phyloP scores from a whole-genome alignment of 1,140 invertebrate species.

The Anthonomus grandis region DNA sequence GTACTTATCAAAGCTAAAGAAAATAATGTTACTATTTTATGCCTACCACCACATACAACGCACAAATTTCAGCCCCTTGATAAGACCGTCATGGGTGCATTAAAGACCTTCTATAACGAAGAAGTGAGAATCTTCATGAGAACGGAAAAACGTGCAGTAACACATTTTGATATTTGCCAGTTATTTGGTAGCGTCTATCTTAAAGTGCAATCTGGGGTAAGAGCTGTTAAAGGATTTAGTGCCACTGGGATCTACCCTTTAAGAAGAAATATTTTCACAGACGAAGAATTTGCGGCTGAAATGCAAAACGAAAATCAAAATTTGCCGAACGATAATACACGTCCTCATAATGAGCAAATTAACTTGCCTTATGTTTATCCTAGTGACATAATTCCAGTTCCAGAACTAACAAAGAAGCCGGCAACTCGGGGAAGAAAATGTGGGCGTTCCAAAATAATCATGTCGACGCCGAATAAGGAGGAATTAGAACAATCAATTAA shows the following conservation, averaged over 20 bases:
- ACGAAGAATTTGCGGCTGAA: slow-evolving; percentile 26
- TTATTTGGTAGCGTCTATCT: slow-evolving; percentile 20
- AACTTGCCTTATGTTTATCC: too few relatives aligned
- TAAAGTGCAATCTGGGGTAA: slow-evolving; percentile 15
- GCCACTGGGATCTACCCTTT: slow-evolving; percentile 23
- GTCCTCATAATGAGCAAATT: too few relatives aligned
- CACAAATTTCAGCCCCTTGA: slow-evolving; percentile 47
- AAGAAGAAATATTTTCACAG: slow-evolving; percentile 19
- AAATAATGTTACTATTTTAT: slow-evolving; percentile 38
- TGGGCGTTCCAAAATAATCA: too few relatives aligned
- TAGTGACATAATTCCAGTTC: too few relatives aligned
- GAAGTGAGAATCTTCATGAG: slow-evolving; percentile 21
- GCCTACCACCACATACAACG: slow-evolving; percentile 41
- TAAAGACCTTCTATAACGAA: slow-evolving; percentile 33
- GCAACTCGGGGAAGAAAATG: too few relatives aligned
- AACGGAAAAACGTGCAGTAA: slow-evolving; percentile 15
- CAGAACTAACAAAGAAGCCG: too few relatives aligned
- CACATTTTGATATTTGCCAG: slow-evolving; percentile 13
- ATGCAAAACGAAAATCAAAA: too few relatives aligned
- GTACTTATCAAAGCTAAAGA: slow-evolving; percentile 32
- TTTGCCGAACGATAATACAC: too few relatives aligned
- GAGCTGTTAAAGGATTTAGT: slow-evolving; percentile 32
- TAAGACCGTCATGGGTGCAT: too few relatives aligned
- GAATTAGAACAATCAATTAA: too few relatives aligned
- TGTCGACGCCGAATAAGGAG: too few relatives aligned